Percentiles rank a stretch among this genome's conserved stretches.
phyloP scores from a whole-genome alignment of 2,797 vertebrate genomes.

The Brachyrhaphis roseni region DNA sequence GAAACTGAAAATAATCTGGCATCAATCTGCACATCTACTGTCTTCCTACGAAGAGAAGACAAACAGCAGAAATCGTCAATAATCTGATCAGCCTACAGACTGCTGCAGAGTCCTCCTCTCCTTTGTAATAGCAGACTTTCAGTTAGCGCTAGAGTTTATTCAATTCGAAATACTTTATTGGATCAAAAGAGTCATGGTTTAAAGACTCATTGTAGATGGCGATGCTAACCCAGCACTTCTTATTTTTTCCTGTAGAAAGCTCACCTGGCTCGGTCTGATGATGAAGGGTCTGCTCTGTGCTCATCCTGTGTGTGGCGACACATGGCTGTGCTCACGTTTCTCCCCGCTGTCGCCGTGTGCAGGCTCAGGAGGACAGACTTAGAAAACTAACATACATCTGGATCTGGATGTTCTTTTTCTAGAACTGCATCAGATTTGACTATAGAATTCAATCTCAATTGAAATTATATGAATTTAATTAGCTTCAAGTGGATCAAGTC shows the following conservation, averaged over 20 bases:
- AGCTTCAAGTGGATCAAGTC: neutral
- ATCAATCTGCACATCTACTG: neutral
- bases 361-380: neutral
- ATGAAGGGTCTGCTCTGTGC: neutral
- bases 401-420: neutral
- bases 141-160: neutral
- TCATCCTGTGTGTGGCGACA: neutral
- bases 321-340: neutral
- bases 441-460: neutral
- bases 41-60: neutral
- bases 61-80: neutral
- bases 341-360: neutral
- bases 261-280: neutral
- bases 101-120: neutral
- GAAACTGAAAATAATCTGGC: neutral
- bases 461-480: neutral
- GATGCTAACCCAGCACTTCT: neutral
- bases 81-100: neutral
- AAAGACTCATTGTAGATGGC: no score
- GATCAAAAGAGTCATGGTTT: no score
- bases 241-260: neutral
- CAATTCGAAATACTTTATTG: neutral
- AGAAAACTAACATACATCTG: neutral
- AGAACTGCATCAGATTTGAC: neutral
- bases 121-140: neutral